Percentiles rank a stretch among this genome's conserved stretches.
Evolutionary conservation across 1,140 invertebrate genomes (phyloP).

Genomic region (Orchesella cincta): DNA sequence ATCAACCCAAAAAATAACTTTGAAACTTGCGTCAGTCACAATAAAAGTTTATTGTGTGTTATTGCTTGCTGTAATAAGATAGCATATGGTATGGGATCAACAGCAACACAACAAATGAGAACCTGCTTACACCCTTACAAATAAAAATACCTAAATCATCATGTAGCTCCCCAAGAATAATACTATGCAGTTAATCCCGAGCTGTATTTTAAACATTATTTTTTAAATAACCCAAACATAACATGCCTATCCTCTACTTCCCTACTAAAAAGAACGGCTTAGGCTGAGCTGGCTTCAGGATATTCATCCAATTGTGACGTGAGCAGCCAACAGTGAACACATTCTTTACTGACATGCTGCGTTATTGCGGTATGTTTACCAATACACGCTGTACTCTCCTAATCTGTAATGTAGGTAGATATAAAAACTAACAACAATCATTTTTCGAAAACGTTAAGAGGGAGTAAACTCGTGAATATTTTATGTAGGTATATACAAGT

Average conservation of each 20-base stretch:
- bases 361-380: not conserved
- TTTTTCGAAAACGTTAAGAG: not conserved
- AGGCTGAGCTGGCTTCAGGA: not conserved
- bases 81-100: too few relatives aligned
- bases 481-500: not conserved
- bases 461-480: conserved; percentile 10
- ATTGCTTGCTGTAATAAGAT: too few relatives aligned
- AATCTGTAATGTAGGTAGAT: not conserved
- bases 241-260: not conserved
- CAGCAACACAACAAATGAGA: not conserved
- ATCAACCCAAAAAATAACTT: too few relatives aligned
- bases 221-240: not conserved
- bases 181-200: not conserved
- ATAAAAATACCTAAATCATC: not conserved
- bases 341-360: too few relatives aligned
- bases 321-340: conserved; percentile 17
- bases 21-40: too few relatives aligned
- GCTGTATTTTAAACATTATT: not conserved
- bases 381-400: not conserved
- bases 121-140: not conserved
- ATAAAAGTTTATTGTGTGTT: too few relatives aligned
- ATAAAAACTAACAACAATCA: not conserved
- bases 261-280: not conserved
- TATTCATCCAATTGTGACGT: conserved; percentile 26
- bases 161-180: not conserved